Conservation (phyloP, 2,113 vertebrate species). For the Dipodomys merriami region DNA sequence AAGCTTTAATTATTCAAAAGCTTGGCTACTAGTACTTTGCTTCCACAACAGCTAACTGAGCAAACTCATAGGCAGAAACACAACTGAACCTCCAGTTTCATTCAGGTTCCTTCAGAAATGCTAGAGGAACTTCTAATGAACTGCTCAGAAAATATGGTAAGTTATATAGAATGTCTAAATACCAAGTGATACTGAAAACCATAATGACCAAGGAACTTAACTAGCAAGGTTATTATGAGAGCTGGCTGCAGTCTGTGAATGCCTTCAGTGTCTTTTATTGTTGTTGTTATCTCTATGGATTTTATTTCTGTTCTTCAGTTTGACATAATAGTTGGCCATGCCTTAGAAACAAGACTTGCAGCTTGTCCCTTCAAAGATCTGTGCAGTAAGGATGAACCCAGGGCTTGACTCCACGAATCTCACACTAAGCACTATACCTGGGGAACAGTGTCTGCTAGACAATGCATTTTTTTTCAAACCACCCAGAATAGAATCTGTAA, state of each 20-base stretch:
- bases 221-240: neutral
- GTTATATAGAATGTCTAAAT: neutral
- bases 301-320: slow-evolving; percentile 59
- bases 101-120: slow-evolving; percentile 10
- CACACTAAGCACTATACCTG: neutral
- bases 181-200: slow-evolving; percentile 44
- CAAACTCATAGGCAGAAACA: neutral
- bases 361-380: slow-evolving; percentile 41
- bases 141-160: neutral
- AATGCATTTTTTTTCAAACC: slow-evolving; percentile 20
- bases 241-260: neutral
- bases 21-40: neutral
- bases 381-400: slow-evolving; percentile 10
- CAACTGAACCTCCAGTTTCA: neutral
- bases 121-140: neutral
- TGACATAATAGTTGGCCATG: slow-evolving; percentile 39
- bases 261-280: neutral
- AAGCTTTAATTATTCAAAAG: neutral
- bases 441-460: neutral
- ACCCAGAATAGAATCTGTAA: slow-evolving; percentile 19
- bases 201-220: neutral
- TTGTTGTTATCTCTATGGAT: slow-evolving; percentile 33
- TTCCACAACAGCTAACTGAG: neutral
- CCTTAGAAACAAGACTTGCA: slow-evolving; percentile 45
- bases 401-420: neutral